Conservation (phyloP, 1,140 invertebrate genomes). For the Cylas formicarius region DNA sequence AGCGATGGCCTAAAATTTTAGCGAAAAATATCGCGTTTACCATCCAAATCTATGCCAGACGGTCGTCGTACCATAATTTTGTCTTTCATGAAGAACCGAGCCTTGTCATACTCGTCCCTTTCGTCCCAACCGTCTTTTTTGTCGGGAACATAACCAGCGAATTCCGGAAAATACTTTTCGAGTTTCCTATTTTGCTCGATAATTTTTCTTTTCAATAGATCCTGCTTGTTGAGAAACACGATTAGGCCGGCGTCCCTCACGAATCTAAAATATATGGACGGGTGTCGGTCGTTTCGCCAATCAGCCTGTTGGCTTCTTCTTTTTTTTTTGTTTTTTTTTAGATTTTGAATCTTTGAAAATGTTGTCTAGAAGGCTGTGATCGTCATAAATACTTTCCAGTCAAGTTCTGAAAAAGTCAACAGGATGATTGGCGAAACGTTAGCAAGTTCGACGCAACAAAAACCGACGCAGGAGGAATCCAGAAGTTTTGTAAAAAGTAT, state of each 20-base stretch:
- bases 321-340: too few species aligned
- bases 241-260: slow-evolving; percentile 66
- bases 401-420: too few species aligned
- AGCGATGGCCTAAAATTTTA: slow-evolving; percentile 25
- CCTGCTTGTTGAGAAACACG: slow-evolving; percentile 78
- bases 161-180: slow-evolving; percentile 60
- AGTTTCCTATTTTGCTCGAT: slow-evolving; percentile 52
- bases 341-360: too few species aligned
- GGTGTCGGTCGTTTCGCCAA: too few species aligned
- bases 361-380: too few species aligned
- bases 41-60: neutral
- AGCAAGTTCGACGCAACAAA: too few species aligned
- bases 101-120: slow-evolving; percentile 55
- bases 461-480: too few species aligned
- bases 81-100: slow-evolving; percentile 60
- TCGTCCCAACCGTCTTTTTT: slow-evolving; percentile 39
- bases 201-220: slow-evolving; percentile 66
- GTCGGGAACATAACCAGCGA: slow-evolving; percentile 45
- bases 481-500: too few species aligned
- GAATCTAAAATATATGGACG: slow-evolving; percentile 48
- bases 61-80: slow-evolving; percentile 51
- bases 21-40: slow-evolving; percentile 1
- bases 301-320: too few species aligned
- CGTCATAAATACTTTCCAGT: too few species aligned
- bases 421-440: too few species aligned